Evolutionary conservation across 1,140 invertebrate species (phyloP).

Genomic region (Eurosta solidaginis): DNA sequence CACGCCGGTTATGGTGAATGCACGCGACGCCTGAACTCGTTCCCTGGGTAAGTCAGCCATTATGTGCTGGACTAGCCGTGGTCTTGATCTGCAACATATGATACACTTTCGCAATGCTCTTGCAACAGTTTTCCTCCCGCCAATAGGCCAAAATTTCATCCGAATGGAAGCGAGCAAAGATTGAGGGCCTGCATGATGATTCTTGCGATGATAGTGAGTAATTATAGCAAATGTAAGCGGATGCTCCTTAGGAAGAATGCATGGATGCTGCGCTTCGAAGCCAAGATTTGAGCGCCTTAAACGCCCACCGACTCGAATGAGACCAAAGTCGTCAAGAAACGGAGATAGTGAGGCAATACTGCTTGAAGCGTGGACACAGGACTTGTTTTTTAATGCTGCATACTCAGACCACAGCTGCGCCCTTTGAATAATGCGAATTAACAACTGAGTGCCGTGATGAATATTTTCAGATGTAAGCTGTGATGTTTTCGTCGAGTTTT

Average conservation of each 20-base stretch:
- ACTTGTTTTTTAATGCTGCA: neutral
- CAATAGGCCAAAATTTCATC: too few relatives aligned
- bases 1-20: too few relatives aligned
- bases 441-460: slow-evolving; percentile 18
- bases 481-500: slow-evolving; percentile 1
- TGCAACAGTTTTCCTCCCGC: neutral
- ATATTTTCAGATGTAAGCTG: neutral
- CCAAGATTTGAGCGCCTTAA: slow-evolving; percentile 45
- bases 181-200: too few relatives aligned
- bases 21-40: slow-evolving; percentile 32
- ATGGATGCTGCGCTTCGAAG: slow-evolving; percentile 56
- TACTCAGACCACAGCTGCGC: slow-evolving; percentile 34
- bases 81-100: neutral
- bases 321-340: slow-evolving; percentile 48
- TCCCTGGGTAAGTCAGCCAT: slow-evolving; percentile 42
- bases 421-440: slow-evolving; percentile 34
- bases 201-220: too few relatives aligned
- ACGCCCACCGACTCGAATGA: slow-evolving; percentile 59
- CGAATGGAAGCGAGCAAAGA: too few relatives aligned
- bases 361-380: slow-evolving; percentile 33
- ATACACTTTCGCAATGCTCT: neutral
- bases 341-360: slow-evolving; percentile 43
- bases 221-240: too few relatives aligned
- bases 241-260: slow-evolving; percentile 51
- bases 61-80: neutral